Evolutionary conservation across 2,113 vertebrate species (phyloP).

Genomic region (Hypanus sabinus): DNA sequence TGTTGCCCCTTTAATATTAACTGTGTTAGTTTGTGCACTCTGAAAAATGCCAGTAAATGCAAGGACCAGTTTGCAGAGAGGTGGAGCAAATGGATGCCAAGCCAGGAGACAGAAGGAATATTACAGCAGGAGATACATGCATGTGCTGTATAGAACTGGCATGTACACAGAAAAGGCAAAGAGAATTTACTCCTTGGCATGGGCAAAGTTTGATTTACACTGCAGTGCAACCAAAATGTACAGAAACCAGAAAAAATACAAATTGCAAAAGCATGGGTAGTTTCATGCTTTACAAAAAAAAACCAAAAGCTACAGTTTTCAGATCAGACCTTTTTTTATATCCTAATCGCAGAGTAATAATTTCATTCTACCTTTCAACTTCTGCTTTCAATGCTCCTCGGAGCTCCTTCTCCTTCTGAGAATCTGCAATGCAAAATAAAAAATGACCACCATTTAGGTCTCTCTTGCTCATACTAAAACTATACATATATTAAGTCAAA

Average conservation of each 20-base stretch:
- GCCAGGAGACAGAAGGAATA: not conserved
- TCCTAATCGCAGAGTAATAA: not conserved
- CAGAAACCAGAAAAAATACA: not conserved
- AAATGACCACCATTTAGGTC: not conserved
- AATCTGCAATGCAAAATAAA: conserved; percentile 52
- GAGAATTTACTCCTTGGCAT: not conserved
- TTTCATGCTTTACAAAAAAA: not conserved
- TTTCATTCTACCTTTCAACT: conserved; percentile 60
- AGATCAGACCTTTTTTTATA: not conserved
- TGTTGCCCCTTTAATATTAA: not conserved
- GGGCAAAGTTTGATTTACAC: not conserved
- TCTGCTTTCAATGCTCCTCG: conserved; percentile 63
- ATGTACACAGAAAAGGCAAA: not conserved
- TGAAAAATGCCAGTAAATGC: not conserved
- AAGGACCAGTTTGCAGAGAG: not conserved
- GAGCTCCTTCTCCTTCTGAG: conserved; percentile 62
- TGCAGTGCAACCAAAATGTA: not conserved
- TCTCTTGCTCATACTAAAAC: not conserved
- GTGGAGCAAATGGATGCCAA: not conserved
- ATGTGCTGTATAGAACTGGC: not conserved
- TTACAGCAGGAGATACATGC: not conserved
- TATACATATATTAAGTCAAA: not conserved
- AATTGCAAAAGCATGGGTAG: not conserved
- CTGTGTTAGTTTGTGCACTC: not conserved
- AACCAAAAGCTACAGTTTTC: not conserved